These are phyloP conservation scores for Petrocephalus schoutedeni DNA, from an alignment of 2,797 vertebrate genomes.

Conservation along the genomic window DNA sequence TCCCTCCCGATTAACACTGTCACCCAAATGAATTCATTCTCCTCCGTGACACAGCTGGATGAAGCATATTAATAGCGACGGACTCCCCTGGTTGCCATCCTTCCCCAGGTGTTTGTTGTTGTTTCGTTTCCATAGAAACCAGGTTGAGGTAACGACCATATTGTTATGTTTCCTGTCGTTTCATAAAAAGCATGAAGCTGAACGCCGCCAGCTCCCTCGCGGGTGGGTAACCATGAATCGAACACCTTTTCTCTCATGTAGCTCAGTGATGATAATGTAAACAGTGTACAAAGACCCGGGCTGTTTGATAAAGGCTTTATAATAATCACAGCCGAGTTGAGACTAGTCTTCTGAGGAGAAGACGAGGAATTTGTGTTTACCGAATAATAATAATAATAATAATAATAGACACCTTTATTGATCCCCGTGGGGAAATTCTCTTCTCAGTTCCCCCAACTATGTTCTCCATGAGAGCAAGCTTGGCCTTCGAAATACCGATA, in stretches of 20 bases:
- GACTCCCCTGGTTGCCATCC: background rate
- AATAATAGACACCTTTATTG: too few species aligned
- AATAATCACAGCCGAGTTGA: background rate
- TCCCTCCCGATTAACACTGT: background rate
- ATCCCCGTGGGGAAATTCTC: too few species aligned
- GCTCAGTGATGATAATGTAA: background rate
- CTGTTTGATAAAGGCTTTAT: background rate
- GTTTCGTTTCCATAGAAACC: conserved; percentile 3
- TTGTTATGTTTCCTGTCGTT: conserved; percentile 14
- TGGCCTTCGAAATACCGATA: background rate
- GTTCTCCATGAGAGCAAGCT: too few species aligned
- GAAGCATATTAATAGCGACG: background rate
- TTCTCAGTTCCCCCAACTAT: too few species aligned
- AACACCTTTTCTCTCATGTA: conserved; percentile 25
- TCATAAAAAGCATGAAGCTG: conserved; percentile 20
- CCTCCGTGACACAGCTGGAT: background rate
- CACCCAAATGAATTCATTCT: background rate
- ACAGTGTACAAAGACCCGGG: background rate
- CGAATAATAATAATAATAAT: too few species aligned
- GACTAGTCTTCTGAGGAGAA: background rate
- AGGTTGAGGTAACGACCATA: conserved; percentile 5
- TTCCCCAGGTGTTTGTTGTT: background rate
- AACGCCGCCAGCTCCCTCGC: conserved; percentile 21
- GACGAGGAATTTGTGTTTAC: background rate
- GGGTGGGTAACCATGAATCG: background rate